Base-by-base conservation (phyloP, 2,113 vertebrate species). In the Tylochromis polylepis region DNA sequence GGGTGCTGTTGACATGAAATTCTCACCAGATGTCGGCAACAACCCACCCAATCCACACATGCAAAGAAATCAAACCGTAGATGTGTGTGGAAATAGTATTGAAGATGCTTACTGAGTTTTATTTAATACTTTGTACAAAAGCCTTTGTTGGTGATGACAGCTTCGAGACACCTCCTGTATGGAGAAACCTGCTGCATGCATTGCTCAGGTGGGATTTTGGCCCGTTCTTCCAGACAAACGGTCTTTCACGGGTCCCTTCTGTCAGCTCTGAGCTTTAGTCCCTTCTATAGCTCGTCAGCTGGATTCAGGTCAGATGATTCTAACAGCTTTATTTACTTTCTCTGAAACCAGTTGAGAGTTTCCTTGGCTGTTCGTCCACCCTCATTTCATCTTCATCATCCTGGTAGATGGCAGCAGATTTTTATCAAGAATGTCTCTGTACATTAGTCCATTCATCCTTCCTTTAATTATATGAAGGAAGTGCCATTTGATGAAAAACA, bases 291-390 rank as follows among this genome's bases (percentile, higher is more conserved):
- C 1, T 38, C 31, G 36, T 38, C 31, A 65, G 31, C 18, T 65
- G 60, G 0, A 12, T 65, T 65, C 31, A 2, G 18, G 18, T 65
- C 60, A 2, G 0, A 5, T 36, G 60, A 65, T 36, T 36, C 27
- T 59, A 1, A 0, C 58, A 31, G 15, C 10, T 62, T 62, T 11
- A 0, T n/a, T 65, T 36, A 36, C 31, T 62, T 36, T 62, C 6
- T 36, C 3, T 4, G n/a, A n/a, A n/a, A n/a, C n/a, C n/a, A n/a
- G n/a, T n/a, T n/a, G 60, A 34, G 58, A 38, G 31, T 65, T 36
- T 65, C 4, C 18, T 65, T 8, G 60, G 11, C 34, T 65, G 34
- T 5, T 2, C 12, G 34, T 65, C 60, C 60, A n/a, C 3, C 20
- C 60, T 65, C 4, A 18, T 38, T 14, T 65, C 34, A 65, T 8